Evolutionary conservation across 2,113 vertebrate species (phyloP).

Genomic region (Onychostruthus taczanowskii): DNA sequence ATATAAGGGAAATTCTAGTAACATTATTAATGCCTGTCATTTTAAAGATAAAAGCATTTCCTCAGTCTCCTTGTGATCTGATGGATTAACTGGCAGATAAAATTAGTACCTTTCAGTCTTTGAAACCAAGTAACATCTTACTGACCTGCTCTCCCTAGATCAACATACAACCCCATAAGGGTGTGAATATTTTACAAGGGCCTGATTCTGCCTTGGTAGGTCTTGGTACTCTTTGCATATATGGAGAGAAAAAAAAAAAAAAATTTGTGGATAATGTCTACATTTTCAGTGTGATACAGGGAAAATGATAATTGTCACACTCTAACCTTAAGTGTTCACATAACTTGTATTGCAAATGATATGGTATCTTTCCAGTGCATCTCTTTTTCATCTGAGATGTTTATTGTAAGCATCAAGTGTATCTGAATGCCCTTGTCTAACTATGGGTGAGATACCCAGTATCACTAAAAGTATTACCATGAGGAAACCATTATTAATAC

Average conservation of each 20-base stretch:
- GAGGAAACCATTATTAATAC: background rate
- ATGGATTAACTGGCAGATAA: constrained; percentile 64
- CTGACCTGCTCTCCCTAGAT: constrained; percentile 57
- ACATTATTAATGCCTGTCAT: constrained; percentile 65
- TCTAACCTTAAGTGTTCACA: background rate
- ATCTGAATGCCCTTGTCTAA: background rate
- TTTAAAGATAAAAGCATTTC: constrained; percentile 69
- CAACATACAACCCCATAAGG: constrained; percentile 8
- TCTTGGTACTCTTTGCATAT: fast-evolving
- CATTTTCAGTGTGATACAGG: background rate
- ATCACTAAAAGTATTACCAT: background rate
- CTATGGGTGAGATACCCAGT: background rate
- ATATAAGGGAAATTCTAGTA: constrained; percentile 47
- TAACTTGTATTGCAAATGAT: background rate
- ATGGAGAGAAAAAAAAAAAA: background rate
- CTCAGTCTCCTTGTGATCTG: constrained; percentile 57
- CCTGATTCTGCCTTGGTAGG: background rate
- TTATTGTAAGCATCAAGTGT: background rate
- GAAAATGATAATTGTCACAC: background rate
- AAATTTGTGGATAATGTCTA: background rate
- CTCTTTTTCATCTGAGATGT: background rate
- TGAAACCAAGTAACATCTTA: constrained; percentile 38
- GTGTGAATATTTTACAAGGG: background rate
- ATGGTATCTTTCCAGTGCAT: fast-evolving
- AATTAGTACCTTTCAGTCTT: constrained; percentile 70